Evolutionary conservation across 2,797 vertebrate genomes (phyloP), one percentile per base, ranked within the genome.

Genomic region (Sebastes paucispinis): DNA sequence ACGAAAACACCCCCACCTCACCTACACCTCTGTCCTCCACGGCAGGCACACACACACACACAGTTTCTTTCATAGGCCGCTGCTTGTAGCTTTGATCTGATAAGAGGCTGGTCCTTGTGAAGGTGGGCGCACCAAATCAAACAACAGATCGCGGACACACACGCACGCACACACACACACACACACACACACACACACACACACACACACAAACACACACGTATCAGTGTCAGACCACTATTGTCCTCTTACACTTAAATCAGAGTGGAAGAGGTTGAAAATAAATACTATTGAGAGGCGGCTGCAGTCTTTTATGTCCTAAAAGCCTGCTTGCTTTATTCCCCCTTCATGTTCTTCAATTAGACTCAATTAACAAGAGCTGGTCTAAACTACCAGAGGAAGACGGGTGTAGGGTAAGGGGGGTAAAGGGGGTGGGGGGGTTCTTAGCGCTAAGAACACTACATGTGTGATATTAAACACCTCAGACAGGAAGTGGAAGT

Each of bases 61-160:
- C 69, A 5, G 5, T 75, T 75, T 83, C 88, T 91, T 94, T 92
- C 85, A 93, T 88, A 87, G 91, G 75, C 85, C 55, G 79, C 88
- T 65, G 86, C 85, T 80, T 69, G 81, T 83, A 77, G 93, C 96
- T 97, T 97, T 98, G 96, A 97, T 97, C 96, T 97, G 96, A 96
- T 95, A 96, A 96, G 96, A 94, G 96, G 92, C 91, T 92, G 92
- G 93, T 89, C 89, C 90, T 92, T 89, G 89, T 92, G 92, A 93
- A 91, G 86, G 90, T 93, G 88, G 87, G 83, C 58, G 39, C 87
- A 85, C 85, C 82, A 89, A 93, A 93, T 93, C 92, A 94, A 92
- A 94, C 91, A 87, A 81, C 88, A 87, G 89, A 92, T 91, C 91
- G 89, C 83, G 90, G 76, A 88, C 78, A 80, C 80, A 77, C 79